phyloP scores from a whole-genome alignment of 2,113 vertebrate species.

The Cheirogaleus medius region DNA sequence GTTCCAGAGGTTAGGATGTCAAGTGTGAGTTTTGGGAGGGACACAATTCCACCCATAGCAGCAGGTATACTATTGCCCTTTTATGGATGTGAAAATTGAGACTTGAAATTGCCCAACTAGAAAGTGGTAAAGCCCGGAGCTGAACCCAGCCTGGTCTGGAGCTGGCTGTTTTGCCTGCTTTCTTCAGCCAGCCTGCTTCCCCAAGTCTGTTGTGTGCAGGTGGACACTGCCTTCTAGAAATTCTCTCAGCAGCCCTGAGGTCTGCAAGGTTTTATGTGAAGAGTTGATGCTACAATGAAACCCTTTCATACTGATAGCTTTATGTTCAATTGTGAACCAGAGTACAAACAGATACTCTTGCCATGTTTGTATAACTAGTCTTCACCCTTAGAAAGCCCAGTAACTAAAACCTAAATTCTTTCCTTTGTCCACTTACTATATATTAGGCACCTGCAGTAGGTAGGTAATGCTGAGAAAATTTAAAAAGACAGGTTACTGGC shows the following conservation, averaged over 20 bases:
- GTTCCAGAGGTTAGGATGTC: background rate
- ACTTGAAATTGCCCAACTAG: background rate
- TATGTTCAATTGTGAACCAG: background rate
- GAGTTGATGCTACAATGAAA: background rate
- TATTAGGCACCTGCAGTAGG: background rate
- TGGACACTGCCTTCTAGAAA: background rate
- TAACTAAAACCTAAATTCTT: background rate
- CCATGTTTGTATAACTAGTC: background rate
- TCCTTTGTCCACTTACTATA: slow-evolving; percentile 23
- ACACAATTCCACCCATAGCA: background rate
- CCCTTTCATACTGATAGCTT: background rate
- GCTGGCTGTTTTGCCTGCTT: background rate
- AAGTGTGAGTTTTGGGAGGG: background rate
- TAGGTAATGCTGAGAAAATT: slow-evolving; percentile 33
- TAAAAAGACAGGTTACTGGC: background rate
- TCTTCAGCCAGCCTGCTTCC: background rate
- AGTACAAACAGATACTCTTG: background rate
- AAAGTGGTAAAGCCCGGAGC: background rate
- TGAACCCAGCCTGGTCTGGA: background rate
- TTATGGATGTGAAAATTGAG: background rate
- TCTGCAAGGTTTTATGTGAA: background rate
- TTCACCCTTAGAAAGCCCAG: background rate
- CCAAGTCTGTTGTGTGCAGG: accelerated
- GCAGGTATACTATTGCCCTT: background rate
- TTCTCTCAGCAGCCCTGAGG: background rate